These are phyloP conservation scores for Drosophila setosimentum DNA, from an alignment of 2,888 invertebrate genomes.

Conservation along the genomic window DNA sequence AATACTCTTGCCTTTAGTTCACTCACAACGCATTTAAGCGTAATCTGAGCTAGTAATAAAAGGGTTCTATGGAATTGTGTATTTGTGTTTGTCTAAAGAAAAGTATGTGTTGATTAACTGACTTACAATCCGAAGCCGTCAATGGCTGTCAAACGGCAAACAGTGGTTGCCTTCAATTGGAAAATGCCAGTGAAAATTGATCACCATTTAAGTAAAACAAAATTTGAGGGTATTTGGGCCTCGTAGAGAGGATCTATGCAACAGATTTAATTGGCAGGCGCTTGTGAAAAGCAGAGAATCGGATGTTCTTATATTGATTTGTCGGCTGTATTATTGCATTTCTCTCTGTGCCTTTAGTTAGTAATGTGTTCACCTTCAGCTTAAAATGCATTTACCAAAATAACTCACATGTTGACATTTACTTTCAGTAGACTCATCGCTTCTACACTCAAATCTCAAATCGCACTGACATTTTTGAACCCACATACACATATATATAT, in stretches of 20 bases:
- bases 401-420: constrained; percentile 18
- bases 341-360: background rate
- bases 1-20: constrained; percentile 23
- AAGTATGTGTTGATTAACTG: background rate
- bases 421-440: constrained; percentile 43
- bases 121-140: background rate
- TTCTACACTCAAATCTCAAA: constrained; percentile 33
- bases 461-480: constrained; percentile 48
- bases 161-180: background rate
- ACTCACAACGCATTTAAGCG: background rate
- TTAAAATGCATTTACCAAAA: constrained; percentile 1
- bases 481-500: constrained; percentile 1
- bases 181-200: background rate
- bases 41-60: background rate
- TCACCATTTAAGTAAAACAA: background rate
- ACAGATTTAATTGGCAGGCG: constrained; percentile 18
- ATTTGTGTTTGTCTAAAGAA: background rate
- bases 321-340: constrained; percentile 26
- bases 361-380: constrained; percentile 5
- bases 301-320: constrained; percentile 59
- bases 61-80: background rate
- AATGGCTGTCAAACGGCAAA: background rate
- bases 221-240: constrained; percentile 22
- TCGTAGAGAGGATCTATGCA: background rate
- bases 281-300: constrained; percentile 16